Percentiles rank a stretch among this genome's conserved stretches.
These are phyloP conservation scores for Meandrusa payeni DNA, from an alignment of 2,888 invertebrate genomes.

Conservation along the genomic window DNA sequence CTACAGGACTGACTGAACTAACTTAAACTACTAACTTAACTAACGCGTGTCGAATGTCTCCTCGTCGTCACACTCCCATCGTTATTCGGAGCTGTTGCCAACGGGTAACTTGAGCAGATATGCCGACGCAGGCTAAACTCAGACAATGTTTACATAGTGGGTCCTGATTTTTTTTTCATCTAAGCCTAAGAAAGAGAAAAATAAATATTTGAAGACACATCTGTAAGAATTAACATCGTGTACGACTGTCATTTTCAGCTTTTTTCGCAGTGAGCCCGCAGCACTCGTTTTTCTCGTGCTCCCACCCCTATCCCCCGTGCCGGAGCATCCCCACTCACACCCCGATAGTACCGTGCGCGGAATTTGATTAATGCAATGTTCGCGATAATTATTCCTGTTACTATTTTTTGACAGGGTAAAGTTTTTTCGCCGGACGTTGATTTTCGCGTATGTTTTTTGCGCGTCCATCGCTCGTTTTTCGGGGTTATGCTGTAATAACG, in stretches of 20 bases:
- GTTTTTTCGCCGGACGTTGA: conserved; percentile 57
- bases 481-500: conserved; percentile 26
- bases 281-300: conserved; percentile 65
- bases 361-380: conserved; percentile 81
- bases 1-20: no score
- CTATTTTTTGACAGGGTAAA: conserved; percentile 76
- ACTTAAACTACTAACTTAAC: no score
- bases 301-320: conserved; percentile 33
- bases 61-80: no score
- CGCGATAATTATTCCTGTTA: conserved; percentile 79
- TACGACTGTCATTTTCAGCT: conserved; percentile 58
- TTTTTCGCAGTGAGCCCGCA: conserved; percentile 75
- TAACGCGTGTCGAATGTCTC: no score
- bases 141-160: no score
- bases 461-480: conserved; percentile 19
- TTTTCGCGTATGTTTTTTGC: conserved; percentile 37
- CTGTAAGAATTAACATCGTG: conserved; percentile 35
- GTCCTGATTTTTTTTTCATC: no score
- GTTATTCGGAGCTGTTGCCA: no score
- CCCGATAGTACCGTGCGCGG: conserved; percentile 75
- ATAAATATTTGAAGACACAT: conserved; percentile 38
- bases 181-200: no score
- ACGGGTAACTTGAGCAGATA: no score
- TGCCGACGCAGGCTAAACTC: no score
- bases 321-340: conserved; percentile 33